Conservation (phyloP, 2,113 vertebrate species). For the Felis chaus region DNA sequence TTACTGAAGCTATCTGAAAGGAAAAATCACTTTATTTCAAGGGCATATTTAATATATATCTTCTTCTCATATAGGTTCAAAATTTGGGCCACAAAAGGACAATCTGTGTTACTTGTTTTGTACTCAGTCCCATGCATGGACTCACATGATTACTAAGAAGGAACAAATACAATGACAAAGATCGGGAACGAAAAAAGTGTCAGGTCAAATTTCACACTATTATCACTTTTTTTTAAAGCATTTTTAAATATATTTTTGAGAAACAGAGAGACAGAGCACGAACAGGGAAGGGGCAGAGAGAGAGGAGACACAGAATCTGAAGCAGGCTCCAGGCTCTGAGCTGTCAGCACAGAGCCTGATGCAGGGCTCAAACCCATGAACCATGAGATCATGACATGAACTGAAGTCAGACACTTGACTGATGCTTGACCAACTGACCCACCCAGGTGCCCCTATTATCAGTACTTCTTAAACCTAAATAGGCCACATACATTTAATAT, state of each 20-base stretch:
- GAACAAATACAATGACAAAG: neutral
- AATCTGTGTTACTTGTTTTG: neutral
- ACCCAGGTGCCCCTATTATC: neutral
- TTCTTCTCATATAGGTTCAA: neutral
- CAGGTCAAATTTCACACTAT: neutral
- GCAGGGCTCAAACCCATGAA: no score
- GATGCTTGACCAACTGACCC: no score
- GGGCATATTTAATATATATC: neutral
- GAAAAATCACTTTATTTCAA: neutral
- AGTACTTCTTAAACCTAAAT: neutral
- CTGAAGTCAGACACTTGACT: no score
- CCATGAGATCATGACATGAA: no score
- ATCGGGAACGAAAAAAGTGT: neutral
- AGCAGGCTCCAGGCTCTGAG: no score
- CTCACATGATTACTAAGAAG: neutral
- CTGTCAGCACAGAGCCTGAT: no score
- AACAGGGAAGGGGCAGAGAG: no score
- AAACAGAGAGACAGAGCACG: no score
- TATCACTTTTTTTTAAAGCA: neutral
- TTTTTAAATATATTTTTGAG: no score
- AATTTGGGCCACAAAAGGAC: neutral
- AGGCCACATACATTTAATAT: neutral
- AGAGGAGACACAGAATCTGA: no score
- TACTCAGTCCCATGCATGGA: neutral
- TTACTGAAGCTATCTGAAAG: neutral